Percentiles rank a stretch among this genome's conserved stretches.
phyloP scores from a whole-genome alignment of 2,888 invertebrate species.

The Eumerus sabulonum region DNA sequence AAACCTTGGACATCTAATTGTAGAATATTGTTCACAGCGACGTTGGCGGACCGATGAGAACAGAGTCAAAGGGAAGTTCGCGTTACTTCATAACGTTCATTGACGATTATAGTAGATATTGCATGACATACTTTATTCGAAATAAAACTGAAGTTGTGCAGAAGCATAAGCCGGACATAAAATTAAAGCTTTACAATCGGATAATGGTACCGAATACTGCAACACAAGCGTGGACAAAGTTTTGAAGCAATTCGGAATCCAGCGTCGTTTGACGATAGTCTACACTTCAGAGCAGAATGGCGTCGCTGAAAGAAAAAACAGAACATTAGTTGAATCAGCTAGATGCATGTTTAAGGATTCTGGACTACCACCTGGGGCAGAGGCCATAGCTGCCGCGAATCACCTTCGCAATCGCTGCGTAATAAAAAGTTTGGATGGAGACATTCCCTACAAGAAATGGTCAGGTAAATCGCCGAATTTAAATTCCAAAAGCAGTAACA shows the following conservation, averaged over 20 bases:
- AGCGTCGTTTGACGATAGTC: conserved; percentile 53
- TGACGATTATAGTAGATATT: too few species aligned
- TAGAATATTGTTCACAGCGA: too few species aligned
- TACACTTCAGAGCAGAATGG: conserved; percentile 69
- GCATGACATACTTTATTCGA: too few species aligned
- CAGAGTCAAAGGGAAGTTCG: conserved; percentile 9
- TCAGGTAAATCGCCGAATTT: conserved; percentile 47
- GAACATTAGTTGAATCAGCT: conserved; percentile 64
- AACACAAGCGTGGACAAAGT: conserved; percentile 50
- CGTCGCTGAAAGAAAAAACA: conserved; percentile 67
- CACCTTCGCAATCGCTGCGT: conserved; percentile 70
- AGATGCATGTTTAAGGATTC: conserved; percentile 69
- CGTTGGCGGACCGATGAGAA: too few species aligned
- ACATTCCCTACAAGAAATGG: conserved; percentile 50
- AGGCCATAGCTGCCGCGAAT: conserved; percentile 71
- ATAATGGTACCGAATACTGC: conserved; percentile 65
- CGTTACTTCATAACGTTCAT: too few species aligned
- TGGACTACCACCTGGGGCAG: conserved; percentile 71
- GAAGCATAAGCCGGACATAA: conserved; percentile 17
- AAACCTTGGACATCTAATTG: too few species aligned
- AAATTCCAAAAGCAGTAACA: background rate
- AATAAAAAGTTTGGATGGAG: conserved; percentile 43
- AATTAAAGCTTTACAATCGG: conserved; percentile 24
- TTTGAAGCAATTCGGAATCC: conserved; percentile 56
- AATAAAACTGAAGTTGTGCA: conserved; percentile 24